Evolutionary conservation across 1,140 invertebrate species (phyloP).

Genomic region (Amyelois transitella): DNA sequence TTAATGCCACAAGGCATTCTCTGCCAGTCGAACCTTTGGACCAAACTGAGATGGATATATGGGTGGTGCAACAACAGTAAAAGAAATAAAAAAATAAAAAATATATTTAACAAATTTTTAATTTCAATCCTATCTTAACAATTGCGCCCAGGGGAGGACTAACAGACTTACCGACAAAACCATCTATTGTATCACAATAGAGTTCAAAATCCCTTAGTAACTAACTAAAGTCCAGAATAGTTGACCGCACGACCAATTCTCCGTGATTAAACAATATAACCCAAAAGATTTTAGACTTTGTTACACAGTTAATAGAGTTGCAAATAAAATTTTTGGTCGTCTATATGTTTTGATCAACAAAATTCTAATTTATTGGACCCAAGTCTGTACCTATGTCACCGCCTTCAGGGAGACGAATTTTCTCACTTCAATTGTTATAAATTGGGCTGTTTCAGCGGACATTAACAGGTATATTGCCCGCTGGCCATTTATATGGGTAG

Average conservation of each 20-base stretch:
- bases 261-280: neutral
- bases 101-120: too few relatives aligned
- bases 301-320: neutral
- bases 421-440: neutral
- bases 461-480: neutral
- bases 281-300: neutral
- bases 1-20: too few relatives aligned
- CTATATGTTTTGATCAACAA: constrained; percentile 3
- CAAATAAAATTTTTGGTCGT: neutral
- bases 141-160: neutral
- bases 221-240: neutral
- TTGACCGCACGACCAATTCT: neutral
- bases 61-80: too few relatives aligned
- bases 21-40: too few relatives aligned
- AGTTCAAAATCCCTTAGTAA: neutral
- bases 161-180: neutral
- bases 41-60: too few relatives aligned
- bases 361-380: constrained; percentile 3
- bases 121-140: too few relatives aligned
- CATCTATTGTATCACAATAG: neutral
- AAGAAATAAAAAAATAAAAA: too few relatives aligned
- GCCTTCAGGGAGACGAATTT: neutral
- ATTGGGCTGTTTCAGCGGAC: neutral
- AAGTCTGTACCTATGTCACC: neutral
- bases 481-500: neutral